Evolutionary conservation across 2,888 invertebrate species (phyloP).

Genomic region (Hypercompe scribonia): DNA sequence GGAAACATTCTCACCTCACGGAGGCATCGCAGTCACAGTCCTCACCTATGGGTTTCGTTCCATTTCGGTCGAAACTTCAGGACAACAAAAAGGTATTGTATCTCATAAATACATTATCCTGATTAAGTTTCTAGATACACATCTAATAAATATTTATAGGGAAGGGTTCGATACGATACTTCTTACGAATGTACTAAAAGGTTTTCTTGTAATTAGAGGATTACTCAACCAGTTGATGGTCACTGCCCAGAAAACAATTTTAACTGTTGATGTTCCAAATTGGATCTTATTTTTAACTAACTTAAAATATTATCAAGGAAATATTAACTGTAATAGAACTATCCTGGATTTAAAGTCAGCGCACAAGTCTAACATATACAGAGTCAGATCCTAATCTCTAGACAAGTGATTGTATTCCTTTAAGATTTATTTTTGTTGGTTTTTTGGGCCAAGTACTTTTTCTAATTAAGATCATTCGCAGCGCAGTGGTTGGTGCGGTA

Average conservation of each 20-base stretch:
- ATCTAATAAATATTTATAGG: constrained; percentile 1
- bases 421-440: too few species aligned
- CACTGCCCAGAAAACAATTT: neutral
- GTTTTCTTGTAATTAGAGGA: neutral
- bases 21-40: neutral
- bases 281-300: neutral
- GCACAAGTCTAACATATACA: too few species aligned
- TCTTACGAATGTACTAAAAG: neutral
- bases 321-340: too few species aligned
- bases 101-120: constrained; percentile 1
- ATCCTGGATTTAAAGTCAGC: too few species aligned
- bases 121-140: neutral
- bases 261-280: neutral
- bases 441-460: too few species aligned
- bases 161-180: neutral
- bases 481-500: too few species aligned
- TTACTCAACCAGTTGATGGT: neutral
- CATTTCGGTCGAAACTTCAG: neutral
- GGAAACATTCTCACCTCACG: too few species aligned
- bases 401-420: too few species aligned
- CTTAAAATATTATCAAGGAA: neutral
- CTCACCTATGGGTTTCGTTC: neutral
- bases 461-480: too few species aligned
- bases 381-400: too few species aligned
- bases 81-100: constrained; percentile 1